Evolutionary conservation across 2,888 invertebrate genomes (phyloP).

Genomic region (Megamerina dolium): DNA sequence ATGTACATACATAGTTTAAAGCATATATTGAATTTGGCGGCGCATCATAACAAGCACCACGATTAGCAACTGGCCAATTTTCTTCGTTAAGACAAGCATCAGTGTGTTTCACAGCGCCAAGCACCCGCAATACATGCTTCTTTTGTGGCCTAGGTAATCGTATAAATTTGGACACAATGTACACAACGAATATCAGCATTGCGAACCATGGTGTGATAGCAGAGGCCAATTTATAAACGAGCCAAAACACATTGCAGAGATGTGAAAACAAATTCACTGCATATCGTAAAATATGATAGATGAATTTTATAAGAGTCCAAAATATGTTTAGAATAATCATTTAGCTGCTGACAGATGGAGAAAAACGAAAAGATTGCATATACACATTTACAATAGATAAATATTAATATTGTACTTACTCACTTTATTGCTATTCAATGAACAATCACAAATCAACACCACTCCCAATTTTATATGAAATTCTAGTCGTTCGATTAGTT

Average conservation of each 20-base stretch:
- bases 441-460: too few relatives aligned
- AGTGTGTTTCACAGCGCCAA: constrained; percentile 30
- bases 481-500: too few relatives aligned
- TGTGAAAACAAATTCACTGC: constrained; percentile 40
- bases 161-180: constrained; percentile 46
- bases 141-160: constrained; percentile 45
- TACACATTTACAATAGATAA: too few relatives aligned
- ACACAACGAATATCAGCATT: constrained; percentile 39
- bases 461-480: too few relatives aligned
- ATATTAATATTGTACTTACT: too few relatives aligned
- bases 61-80: constrained; percentile 48
- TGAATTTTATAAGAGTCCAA: constrained; percentile 44
- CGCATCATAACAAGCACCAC: constrained; percentile 47
- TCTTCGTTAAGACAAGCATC: constrained; percentile 37
- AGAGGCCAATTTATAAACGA: constrained; percentile 45
- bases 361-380: too few relatives aligned
- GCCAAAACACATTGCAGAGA: constrained; percentile 46
- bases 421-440: too few relatives aligned
- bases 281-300: constrained; percentile 45
- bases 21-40: constrained; percentile 48
- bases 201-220: constrained; percentile 46
- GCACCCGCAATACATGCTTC: constrained; percentile 37
- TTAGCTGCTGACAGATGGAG: too few relatives aligned
- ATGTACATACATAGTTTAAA: constrained; percentile 41
- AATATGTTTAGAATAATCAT: constrained; percentile 40